phyloP scores from a whole-genome alignment of 2,797 vertebrate genomes.

The Ptychobarbus kaznakovi region DNA sequence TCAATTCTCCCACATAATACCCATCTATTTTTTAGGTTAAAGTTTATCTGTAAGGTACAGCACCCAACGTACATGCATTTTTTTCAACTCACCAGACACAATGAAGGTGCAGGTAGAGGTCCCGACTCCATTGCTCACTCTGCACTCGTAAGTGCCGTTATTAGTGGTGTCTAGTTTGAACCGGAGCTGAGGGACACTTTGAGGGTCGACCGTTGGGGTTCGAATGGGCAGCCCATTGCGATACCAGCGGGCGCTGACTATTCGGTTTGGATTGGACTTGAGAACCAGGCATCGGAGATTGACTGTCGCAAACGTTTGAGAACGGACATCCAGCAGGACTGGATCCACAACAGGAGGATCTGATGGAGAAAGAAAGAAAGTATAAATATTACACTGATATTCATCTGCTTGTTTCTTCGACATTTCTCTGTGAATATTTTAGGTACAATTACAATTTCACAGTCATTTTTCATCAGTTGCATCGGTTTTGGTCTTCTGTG shows the following conservation, averaged over 20 bases:
- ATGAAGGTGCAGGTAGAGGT: conserved; percentile 88
- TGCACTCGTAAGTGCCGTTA: conserved; percentile 91
- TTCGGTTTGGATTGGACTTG: conserved; percentile 87
- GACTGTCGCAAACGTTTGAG: conserved; percentile 81
- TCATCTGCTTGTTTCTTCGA: not conserved
- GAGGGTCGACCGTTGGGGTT: conserved; percentile 78
- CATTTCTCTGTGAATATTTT: not conserved
- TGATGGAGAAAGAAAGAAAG: conserved; percentile 58
- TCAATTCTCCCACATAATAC: conserved; percentile 4
- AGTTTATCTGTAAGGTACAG: not conserved
- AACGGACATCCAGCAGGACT: conserved; percentile 86
- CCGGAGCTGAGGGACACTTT: conserved; percentile 85
- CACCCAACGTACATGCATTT: not conserved
- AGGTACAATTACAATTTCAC: not conserved
- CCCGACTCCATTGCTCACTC: conserved; percentile 89
- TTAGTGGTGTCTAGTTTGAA: conserved; percentile 86
- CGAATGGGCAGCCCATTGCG: conserved; percentile 83
- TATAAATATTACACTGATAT: not conserved
- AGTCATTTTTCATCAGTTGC: not conserved
- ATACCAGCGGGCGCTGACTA: conserved; percentile 87
- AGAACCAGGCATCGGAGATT: conserved; percentile 87
- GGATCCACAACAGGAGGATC: conserved; percentile 92
- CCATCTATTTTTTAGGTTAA: conserved; percentile 17
- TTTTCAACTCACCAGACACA: conserved; percentile 85
- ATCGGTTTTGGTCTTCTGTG: not conserved